Evolutionary conservation across 2,888 invertebrate species (phyloP).

Genomic region (Chromoteleia sp.): DNA sequence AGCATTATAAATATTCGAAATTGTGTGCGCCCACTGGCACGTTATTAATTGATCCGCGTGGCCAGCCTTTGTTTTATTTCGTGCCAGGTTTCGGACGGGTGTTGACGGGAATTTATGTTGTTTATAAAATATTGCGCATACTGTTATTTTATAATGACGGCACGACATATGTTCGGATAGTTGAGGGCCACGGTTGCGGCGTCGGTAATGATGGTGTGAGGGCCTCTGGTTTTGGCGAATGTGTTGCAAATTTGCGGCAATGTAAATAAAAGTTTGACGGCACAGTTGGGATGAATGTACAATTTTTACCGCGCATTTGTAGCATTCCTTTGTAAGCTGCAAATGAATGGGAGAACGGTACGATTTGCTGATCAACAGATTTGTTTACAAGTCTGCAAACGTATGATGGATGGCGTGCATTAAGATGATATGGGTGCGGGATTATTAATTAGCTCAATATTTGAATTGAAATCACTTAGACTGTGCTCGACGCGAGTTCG

Average conservation of each 20-base stretch:
- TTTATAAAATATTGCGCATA: constrained; percentile 52
- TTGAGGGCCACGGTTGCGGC: constrained; percentile 47
- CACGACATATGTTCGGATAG: constrained; percentile 54
- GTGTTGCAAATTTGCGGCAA: constrained; percentile 38
- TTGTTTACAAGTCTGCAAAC: constrained; percentile 12
- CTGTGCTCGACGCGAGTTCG: background rate
- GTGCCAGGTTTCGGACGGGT: constrained; percentile 26
- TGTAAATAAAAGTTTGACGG: constrained; percentile 45
- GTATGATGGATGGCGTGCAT: constrained; percentile 18
- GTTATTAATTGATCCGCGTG: constrained; percentile 57
- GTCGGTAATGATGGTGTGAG: constrained; percentile 30
- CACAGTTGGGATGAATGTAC: constrained; percentile 5
- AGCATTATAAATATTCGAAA: constrained; percentile 49
- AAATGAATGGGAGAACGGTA: background rate
- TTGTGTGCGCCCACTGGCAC: constrained; percentile 21
- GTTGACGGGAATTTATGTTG: constrained; percentile 56
- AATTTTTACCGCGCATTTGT: constrained; percentile 7
- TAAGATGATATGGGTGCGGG: constrained; percentile 13
- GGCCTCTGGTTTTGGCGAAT: constrained; percentile 13
- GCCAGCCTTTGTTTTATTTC: constrained; percentile 40
- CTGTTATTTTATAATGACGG: constrained; percentile 59
- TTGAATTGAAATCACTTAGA: constrained; percentile 14
- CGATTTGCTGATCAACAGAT: constrained; percentile 25
- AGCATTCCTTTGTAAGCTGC: constrained; percentile 8
- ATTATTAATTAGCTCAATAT: constrained; percentile 28